Conservation (phyloP, 2,113 vertebrate genomes). For the Cairina moschata region DNA sequence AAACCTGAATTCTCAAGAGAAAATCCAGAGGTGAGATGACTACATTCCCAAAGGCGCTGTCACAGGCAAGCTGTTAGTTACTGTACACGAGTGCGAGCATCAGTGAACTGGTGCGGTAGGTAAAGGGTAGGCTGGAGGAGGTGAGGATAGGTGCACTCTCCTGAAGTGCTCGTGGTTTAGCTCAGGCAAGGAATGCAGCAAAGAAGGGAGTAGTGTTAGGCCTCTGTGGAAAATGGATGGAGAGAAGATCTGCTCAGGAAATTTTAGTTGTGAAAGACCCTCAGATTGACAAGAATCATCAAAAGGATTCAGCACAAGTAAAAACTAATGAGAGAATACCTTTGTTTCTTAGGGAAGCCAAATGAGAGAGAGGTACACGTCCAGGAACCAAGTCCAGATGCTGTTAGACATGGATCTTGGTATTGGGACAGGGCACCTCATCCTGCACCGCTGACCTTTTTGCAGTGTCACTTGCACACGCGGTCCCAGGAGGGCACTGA, state of each 20-base stretch:
- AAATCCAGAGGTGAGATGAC: neutral
- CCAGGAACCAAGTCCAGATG: neutral
- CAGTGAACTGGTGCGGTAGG: neutral
- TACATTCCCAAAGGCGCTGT: neutral
- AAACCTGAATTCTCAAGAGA: neutral
- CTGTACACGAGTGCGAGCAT: neutral
- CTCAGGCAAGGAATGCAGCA: neutral
- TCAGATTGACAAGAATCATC: neutral
- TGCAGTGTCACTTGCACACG: neutral
- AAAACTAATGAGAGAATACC: neutral
- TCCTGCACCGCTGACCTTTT: neutral
- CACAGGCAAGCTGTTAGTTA: neutral
- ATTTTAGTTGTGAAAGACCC: neutral
- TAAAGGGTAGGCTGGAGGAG: neutral
- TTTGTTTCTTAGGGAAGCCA: neutral
- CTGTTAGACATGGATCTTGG: neutral
- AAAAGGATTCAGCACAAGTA: neutral
- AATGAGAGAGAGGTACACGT: neutral
- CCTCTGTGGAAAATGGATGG: neutral
- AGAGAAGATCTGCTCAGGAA: neutral
- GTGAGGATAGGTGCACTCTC: neutral
- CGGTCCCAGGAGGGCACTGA: neutral
- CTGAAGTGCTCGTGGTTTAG: neutral
- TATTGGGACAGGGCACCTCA: neutral
- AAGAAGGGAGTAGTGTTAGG: neutral